phyloP scores from a whole-genome alignment of 23 tunicate species.

The Trididemnum nubilum region DNA sequence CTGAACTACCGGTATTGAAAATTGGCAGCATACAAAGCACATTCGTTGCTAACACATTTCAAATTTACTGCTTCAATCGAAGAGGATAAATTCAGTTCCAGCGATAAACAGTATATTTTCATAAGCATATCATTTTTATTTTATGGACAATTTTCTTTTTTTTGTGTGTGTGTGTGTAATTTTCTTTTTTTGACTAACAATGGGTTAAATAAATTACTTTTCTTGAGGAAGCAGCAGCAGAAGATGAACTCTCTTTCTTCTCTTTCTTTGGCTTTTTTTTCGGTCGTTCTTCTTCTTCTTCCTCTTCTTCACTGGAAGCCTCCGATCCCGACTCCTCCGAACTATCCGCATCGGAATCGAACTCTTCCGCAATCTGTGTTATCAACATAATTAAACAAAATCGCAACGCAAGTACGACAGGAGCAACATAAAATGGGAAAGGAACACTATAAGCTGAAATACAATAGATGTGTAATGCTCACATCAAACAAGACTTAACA shows the following conservation, averaged over 20 bases:
- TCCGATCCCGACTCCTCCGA: conserved; percentile 47
- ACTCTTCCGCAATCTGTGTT: conserved; percentile 93
- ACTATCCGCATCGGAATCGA: conserved; percentile 67
- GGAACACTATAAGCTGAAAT: not conserved
- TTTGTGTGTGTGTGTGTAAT: too few relatives aligned
- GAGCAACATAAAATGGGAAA: not conserved
- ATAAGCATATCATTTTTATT: too few relatives aligned
- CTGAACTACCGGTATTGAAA: too few relatives aligned
- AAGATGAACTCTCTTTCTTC: conserved; percentile 23
- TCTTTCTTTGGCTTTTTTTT: conserved; percentile 44
- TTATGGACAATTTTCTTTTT: too few relatives aligned
- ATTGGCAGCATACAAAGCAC: too few relatives aligned
- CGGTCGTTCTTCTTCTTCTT: conserved; percentile 31
- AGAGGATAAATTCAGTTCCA: too few relatives aligned
- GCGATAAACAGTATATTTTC: too few relatives aligned
- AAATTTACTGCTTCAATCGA: too few relatives aligned
- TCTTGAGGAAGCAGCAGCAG: not conserved
- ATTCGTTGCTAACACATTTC: too few relatives aligned
- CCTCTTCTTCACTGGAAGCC: conserved; percentile 2
- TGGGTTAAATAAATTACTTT: conserved; percentile 10
- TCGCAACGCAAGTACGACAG: not conserved
- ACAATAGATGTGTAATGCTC: not conserved
- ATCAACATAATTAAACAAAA: not conserved
- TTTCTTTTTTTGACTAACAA: too few relatives aligned
- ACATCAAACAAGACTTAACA: not conserved